Base-by-base conservation (phyloP, 2,113 vertebrate genomes). In the Phodopus roborovskii region DNA sequence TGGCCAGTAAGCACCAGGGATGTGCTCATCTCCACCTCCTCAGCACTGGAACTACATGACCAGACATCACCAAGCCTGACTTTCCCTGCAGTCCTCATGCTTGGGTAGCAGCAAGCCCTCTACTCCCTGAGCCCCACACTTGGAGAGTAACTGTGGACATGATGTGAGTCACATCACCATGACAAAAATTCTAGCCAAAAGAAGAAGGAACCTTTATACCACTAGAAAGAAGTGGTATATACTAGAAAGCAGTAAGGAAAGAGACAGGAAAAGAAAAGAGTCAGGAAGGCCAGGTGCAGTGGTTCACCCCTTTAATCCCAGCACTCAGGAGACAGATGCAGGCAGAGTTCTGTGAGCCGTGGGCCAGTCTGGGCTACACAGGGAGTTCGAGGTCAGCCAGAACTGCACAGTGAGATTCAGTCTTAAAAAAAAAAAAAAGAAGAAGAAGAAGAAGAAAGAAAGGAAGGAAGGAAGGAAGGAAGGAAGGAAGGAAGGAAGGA, bases 121-220 rank as follows among this genome's bases (percentile, higher is more conserved):
- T 20, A 24, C 53, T 82, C 11, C 15, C 36, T 60, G 79, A 24
- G 20, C 36, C 36, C 36, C 19, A 39, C 1, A 48, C 3, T 86
- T 77, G 30, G 77, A 85, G 20, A 28, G 13, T 64, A 15, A 64
- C 26, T 83, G 58, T 42, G 39, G 24, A 74, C 10, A 4, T 81
- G 64, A 39, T 39, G 2, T 78, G 68, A 84, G 42, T 28, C 39
- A 4, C 58, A 91, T 74, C 39, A 90, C 56, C 45, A 36, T 62
- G 16, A 84, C 30, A 92, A 86, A 92, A 84, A 85, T 74, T 48
- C 12, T 8, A 94, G 26, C 30, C n/a, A 33, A 82, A 94, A 96
- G 83, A 62, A n/a, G 68, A 68, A 11, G 45, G 16, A 82, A 22
- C 24, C 26, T 83, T 56, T 66, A 39, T 5, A 79, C 9, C 50